A percentile compares a stretch with the other conserved stretches of the same genome.
Evolutionary conservation across 2,888 invertebrate species (phyloP).

Genomic region (Eustalomyia histrio): DNA sequence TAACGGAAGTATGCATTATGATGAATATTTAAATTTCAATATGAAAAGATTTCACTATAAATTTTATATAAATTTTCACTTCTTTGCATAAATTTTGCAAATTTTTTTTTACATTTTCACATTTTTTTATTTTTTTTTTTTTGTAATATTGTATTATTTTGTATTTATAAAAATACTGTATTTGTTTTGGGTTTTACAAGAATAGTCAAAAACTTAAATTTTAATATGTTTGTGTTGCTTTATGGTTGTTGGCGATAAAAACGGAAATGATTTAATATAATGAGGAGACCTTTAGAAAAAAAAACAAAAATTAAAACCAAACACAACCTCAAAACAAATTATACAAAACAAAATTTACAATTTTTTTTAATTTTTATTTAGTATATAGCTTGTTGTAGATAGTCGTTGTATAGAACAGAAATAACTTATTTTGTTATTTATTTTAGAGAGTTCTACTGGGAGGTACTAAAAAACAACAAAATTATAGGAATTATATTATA

Average conservation of each 20-base stretch:
- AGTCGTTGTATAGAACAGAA: slow-evolving; percentile 1
- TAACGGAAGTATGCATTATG: slow-evolving; percentile 53
- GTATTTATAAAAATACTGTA: neutral
- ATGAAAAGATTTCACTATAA: slow-evolving; percentile 9
- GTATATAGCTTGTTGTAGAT: neutral
- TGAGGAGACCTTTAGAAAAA: slow-evolving; percentile 25
- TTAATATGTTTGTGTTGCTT: slow-evolving; percentile 8
- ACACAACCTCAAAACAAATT: no score
- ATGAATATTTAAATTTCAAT: neutral
- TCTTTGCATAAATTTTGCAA: slow-evolving; percentile 1
- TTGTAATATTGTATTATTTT: slow-evolving; percentile 27
- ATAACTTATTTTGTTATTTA: neutral
- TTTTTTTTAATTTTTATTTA: neutral
- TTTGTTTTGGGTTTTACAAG: neutral
- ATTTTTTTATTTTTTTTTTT: slow-evolving; percentile 6
- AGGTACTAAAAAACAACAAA: neutral
- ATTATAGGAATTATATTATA: slow-evolving; percentile 15
- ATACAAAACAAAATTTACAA: neutral
- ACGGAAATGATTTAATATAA: slow-evolving; percentile 53
- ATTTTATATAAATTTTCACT: slow-evolving; percentile 15
- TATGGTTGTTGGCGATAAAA: slow-evolving; percentile 24
- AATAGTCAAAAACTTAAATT: neutral
- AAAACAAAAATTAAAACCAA: neutral
- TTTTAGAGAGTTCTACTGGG: slow-evolving; percentile 11
- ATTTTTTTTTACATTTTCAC: neutral